Percentiles rank a stretch among this genome's conserved stretches.
Conservation (phyloP, 2,888 invertebrate genomes). For the Nomada ferruginata region DNA sequence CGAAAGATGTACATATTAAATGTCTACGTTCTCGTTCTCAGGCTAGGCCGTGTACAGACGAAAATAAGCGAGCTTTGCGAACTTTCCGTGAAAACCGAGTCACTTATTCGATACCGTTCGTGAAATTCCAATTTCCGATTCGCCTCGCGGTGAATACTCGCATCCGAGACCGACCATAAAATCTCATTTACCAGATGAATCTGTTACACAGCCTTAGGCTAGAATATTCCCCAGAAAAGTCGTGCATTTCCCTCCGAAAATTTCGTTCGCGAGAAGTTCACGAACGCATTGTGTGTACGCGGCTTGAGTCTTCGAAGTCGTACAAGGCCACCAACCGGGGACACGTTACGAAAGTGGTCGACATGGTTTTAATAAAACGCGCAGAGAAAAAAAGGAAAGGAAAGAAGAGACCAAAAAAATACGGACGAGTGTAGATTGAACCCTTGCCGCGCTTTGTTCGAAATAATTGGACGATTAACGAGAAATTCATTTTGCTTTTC, state of each 20-base stretch:
- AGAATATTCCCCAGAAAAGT: not conserved
- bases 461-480: conserved; percentile 55
- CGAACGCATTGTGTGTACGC: conserved; percentile 18
- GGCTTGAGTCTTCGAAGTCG: conserved; percentile 43
- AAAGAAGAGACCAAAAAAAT: not conserved
- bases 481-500: conserved; percentile 42
- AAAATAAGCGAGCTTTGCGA: conserved; percentile 12
- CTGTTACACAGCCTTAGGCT: not conserved
- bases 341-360: not conserved
- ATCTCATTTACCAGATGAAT: not conserved
- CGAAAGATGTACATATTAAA: too few species aligned
- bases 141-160: not conserved
- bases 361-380: not conserved
- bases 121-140: not conserved
- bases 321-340: conserved; percentile 9
- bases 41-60: conserved; percentile 33
- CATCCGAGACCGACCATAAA: not conserved
- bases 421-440: conserved; percentile 38
- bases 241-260: not conserved
- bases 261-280: conserved; percentile 26
- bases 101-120: not conserved
- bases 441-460: conserved; percentile 49
- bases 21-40: too few species aligned
- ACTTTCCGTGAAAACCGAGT: conserved; percentile 27
- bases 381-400: not conserved